Conservation (phyloP, 2,888 invertebrate genomes). For the Melanchra persicariae region DNA sequence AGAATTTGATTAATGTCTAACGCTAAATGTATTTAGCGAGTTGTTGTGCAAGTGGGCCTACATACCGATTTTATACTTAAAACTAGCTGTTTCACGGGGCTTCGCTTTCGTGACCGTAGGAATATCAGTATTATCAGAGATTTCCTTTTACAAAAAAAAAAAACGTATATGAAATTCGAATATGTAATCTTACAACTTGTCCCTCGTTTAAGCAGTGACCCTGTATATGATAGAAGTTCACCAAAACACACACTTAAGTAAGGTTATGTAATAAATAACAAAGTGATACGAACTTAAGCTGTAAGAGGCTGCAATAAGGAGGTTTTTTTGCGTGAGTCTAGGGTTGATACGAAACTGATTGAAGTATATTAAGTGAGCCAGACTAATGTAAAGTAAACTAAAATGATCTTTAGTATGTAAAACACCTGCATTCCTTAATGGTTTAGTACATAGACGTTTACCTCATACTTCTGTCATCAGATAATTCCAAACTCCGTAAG, state of each 20-base stretch:
- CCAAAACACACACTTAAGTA: slow-evolving; percentile 54
- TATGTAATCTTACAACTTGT: not conserved
- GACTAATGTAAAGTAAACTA: not conserved
- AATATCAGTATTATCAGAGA: too few species aligned
- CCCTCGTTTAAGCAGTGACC: slow-evolving; percentile 4
- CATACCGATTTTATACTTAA: too few species aligned
- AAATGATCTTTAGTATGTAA: too few species aligned
- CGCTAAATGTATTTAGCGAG: not conserved
- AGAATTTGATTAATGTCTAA: slow-evolving; percentile 1
- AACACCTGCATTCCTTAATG: too few species aligned
- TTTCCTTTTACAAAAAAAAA: too few species aligned
- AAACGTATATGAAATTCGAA: too few species aligned
- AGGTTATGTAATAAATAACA: slow-evolving; percentile 53
- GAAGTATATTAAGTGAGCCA: not conserved
- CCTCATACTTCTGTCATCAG: too few species aligned
- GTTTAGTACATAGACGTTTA: too few species aligned
- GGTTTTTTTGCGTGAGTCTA: slow-evolving; percentile 50
- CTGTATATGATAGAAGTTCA: slow-evolving; percentile 39
- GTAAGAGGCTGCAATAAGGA: slow-evolving; percentile 56
- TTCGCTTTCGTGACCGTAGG: too few species aligned
- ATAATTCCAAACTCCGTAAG: too few species aligned
- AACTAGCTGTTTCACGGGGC: too few species aligned
- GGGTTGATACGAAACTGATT: slow-evolving; percentile 26
- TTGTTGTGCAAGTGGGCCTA: not conserved
- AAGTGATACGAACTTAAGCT: slow-evolving; percentile 51